Conservation (phyloP, 2,113 vertebrate species). For the Spilogale gracilis region DNA sequence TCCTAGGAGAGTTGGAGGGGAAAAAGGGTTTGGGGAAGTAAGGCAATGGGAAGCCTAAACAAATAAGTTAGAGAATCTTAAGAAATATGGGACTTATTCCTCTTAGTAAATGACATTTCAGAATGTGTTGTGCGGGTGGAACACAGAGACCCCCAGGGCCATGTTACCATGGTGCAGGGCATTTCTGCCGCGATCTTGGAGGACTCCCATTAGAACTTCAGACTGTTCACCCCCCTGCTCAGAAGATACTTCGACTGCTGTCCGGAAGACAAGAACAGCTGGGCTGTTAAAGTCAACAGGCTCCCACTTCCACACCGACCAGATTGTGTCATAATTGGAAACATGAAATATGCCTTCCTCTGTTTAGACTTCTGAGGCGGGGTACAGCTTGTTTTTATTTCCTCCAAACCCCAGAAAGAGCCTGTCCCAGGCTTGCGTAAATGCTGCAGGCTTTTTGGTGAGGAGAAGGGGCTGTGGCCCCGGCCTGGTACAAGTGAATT, state of each 20-base stretch:
- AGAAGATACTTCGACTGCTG: conserved; percentile 46
- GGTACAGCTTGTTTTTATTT: background rate
- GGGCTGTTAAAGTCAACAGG: conserved; percentile 70
- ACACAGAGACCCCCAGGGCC: conserved; percentile 34
- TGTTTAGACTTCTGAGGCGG: background rate
- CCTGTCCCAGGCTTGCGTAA: background rate
- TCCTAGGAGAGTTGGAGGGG: background rate
- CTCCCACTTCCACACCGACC: conserved; percentile 57
- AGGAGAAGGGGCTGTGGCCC: background rate
- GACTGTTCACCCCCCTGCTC: conserved; percentile 53
- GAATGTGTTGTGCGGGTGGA: background rate
- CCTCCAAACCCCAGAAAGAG: conserved; percentile 41
- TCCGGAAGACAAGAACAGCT: conserved; percentile 73
- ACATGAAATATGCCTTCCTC: conserved; percentile 61
- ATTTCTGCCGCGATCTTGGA: conserved; percentile 65
- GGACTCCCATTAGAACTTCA: conserved; percentile 60
- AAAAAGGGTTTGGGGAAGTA: background rate
- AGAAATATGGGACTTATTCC: background rate
- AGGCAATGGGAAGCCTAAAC: background rate
- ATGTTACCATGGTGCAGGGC: background rate
- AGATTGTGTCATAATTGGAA: conserved; percentile 65
- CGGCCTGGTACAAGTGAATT: background rate
- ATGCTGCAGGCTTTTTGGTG: background rate
- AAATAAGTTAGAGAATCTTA: background rate
- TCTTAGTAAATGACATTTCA: conserved; percentile 10